Percentiles rank a stretch among this genome's conserved stretches.
phyloP scores from a whole-genome alignment of 2,797 vertebrate species.

The Mus caroli region DNA sequence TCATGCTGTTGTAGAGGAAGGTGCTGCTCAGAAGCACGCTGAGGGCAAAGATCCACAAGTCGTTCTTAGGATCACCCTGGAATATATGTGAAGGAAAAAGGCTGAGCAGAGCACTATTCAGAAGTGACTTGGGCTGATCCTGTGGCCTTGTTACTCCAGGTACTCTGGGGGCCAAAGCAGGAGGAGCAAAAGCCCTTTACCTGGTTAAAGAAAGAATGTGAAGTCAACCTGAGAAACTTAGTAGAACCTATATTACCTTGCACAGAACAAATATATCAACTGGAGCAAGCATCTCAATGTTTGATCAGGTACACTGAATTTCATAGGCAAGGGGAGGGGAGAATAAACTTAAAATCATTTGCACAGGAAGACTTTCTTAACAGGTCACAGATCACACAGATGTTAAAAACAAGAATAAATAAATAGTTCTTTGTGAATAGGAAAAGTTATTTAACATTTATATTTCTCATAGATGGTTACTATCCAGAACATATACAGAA shows the following conservation, averaged over 20 bases:
- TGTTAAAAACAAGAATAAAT: background rate
- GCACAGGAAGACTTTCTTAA: too few relatives aligned
- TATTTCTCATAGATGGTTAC: too few relatives aligned
- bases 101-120: background rate
- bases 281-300: background rate
- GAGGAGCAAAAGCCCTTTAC: background rate
- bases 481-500: background rate
- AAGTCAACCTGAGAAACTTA: background rate
- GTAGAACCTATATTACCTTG: too few relatives aligned
- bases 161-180: too few relatives aligned
- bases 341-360: background rate
- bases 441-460: background rate
- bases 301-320: background rate
- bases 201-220: background rate
- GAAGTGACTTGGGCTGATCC: background rate
- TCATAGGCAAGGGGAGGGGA: background rate
- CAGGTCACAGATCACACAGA: too few relatives aligned
- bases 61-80: background rate
- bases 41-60: conserved; percentile 33
- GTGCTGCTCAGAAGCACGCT: background rate
- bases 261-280: background rate
- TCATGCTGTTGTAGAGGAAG: conserved; percentile 1
- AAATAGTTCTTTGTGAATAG: background rate
- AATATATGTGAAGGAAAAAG: background rate
- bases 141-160: background rate